Evolutionary conservation across 2,888 invertebrate genomes (phyloP).

Genomic region (Lordiphosa andalusiaca): DNA sequence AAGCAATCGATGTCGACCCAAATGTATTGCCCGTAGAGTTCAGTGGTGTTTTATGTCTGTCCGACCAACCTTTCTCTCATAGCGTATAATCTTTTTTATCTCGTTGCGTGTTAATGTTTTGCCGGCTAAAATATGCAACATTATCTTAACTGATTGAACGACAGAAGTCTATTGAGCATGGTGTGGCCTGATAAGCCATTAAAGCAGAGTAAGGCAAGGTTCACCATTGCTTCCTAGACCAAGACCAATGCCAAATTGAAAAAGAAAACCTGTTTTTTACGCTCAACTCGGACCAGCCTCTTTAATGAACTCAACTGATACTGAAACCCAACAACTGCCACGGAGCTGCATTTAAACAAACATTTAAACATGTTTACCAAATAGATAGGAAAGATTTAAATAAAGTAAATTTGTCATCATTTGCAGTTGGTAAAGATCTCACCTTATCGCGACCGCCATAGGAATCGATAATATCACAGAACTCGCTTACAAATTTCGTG

Average conservation of each 20-base stretch:
- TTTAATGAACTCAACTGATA: background rate
- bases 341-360: slow-evolving; percentile 26
- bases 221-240: slow-evolving; percentile 38
- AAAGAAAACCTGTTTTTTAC: slow-evolving; percentile 43
- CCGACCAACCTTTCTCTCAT: slow-evolving; percentile 44
- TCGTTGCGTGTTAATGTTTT: slow-evolving; percentile 33
- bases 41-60: slow-evolving; percentile 1
- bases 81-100: slow-evolving; percentile 44
- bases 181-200: slow-evolving; percentile 44
- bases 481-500: slow-evolving; percentile 81
- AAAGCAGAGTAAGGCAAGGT: slow-evolving; percentile 47
- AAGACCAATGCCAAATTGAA: slow-evolving; percentile 4
- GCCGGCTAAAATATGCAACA: slow-evolving; percentile 34
- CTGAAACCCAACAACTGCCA: slow-evolving; percentile 30
- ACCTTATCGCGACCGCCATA: slow-evolving; percentile 94
- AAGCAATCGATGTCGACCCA: slow-evolving; percentile 26
- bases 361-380: slow-evolving; percentile 14
- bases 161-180: slow-evolving; percentile 2
- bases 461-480: slow-evolving; percentile 87
- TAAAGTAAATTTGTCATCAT: background rate
- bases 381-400: slow-evolving; percentile 15
- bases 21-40: background rate
- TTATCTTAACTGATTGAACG: slow-evolving; percentile 43
- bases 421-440: slow-evolving; percentile 45
- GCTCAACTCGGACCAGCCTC: slow-evolving; percentile 3